Base-by-base conservation (phyloP, 1,140 invertebrate species). In the Psix sp. region DNA sequence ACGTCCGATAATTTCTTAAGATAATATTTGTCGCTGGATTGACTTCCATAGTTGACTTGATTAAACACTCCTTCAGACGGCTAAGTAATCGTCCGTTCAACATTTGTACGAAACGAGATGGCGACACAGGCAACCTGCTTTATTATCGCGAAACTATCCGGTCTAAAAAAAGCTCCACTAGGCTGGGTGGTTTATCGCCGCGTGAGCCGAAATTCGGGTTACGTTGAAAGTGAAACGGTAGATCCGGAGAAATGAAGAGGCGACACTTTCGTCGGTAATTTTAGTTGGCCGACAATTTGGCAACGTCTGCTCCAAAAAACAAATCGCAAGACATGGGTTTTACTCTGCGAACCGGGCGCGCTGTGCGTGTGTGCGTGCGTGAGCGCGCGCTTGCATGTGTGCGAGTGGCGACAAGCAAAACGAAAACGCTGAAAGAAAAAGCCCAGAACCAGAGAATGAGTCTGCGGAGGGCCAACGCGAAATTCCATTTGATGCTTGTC, bases 231-330 rank as follows among this genome's bases (percentile, higher is more conserved):
- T 62, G 75, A 77, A 72, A 72, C 51, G 51, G 11, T 11, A 6
- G 63, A 43, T 54, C 14, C 54, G 49, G 51, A 76, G 57, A 71
- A 72, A 67, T 67, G 63, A 63, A 68, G 62, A 74, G 57, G 72
- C 54, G 73, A 77, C 77, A 82, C 75, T 80, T 82, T 82, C 74
- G 67, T 59, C 73, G 78, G 77, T 85, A 85, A 86, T 84, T 85
- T 85, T 84, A 86, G 84, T 84, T 76, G 43, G 59, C 51, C 75
- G 82, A 79, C 82, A 81, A 84, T 87, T 86, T 86, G 86, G 86
- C 84, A 84, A 76, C 78, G 86, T 73, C 68, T 68, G 57, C 67
- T 68, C 63, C 77, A 79, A 81, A 80, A 77, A 80, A 76, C 71
- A 78, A 78, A 78, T 52, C 70, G 71, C 73, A 73, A 79, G 67